Percentiles rank a stretch among this genome's conserved stretches.
Conservation (phyloP, 2,113 vertebrate species). For the Columba livia region DNA sequence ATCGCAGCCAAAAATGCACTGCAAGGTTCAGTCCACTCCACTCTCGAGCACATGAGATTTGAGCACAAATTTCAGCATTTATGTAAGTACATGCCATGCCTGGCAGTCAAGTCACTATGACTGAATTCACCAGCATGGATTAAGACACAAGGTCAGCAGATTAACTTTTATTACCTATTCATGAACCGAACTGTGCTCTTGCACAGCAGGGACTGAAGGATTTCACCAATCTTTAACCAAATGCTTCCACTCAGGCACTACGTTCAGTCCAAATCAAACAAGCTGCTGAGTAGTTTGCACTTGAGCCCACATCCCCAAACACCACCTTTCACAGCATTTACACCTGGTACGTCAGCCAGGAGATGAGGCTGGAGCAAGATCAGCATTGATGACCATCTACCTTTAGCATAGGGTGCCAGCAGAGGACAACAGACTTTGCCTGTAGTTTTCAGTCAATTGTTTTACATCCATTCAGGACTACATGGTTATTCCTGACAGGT, state of each 20-base stretch:
- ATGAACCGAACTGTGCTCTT: background rate
- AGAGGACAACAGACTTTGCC: background rate
- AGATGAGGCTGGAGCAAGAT: background rate
- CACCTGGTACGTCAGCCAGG: background rate
- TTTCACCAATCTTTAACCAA: conserved; percentile 13
- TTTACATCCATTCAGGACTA: background rate
- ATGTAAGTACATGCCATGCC: background rate
- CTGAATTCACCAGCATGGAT: background rate
- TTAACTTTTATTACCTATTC: conserved; percentile 31
- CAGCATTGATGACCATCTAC: background rate
- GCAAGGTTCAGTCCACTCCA: background rate
- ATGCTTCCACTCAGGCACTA: background rate
- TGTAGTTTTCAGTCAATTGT: background rate
- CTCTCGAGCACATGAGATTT: accelerated
- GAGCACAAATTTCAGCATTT: background rate
- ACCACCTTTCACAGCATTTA: background rate
- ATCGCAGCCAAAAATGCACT: background rate
- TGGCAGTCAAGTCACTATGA: background rate
- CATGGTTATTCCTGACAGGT: background rate
- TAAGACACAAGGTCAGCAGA: conserved; percentile 37
- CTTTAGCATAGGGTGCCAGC: background rate
- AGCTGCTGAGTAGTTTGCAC: background rate
- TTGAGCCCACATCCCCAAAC: background rate
- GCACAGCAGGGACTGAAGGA: background rate
- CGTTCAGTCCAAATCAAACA: background rate